Conservation (phyloP, 1,140 invertebrate species). For the Eupeodes corollae region DNA sequence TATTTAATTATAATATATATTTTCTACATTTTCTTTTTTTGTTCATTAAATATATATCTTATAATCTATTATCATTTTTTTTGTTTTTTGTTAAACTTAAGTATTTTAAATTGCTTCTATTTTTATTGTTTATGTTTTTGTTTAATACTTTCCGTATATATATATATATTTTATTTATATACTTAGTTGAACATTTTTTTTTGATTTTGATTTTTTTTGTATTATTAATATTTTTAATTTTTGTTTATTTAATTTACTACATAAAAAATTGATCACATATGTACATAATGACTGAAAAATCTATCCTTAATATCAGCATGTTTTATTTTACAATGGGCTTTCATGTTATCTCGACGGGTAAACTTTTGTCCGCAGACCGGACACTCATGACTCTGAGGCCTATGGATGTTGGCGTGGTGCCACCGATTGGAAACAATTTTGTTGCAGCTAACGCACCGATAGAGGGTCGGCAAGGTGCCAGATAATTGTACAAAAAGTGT, state of each 20-base stretch:
- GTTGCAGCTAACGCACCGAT: slow-evolving; percentile 44
- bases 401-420: slow-evolving; percentile 58
- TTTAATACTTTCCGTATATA: no score
- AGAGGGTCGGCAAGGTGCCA: slow-evolving; percentile 33
- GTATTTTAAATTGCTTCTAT: no score
- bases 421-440: slow-evolving; percentile 61
- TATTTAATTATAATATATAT: no score
- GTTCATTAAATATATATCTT: no score
- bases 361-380: slow-evolving; percentile 54
- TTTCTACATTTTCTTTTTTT: no score
- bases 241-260: slow-evolving; percentile 24
- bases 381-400: slow-evolving; percentile 56
- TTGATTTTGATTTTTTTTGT: no score
- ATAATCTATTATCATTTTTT: no score
- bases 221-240: background rate
- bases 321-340: slow-evolving; percentile 56
- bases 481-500: slow-evolving; percentile 34
- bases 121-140: no score
- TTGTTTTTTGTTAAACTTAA: no score
- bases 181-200: no score
- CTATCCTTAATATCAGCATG: slow-evolving; percentile 44
- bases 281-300: slow-evolving; percentile 39
- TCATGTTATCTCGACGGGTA: slow-evolving; percentile 58
- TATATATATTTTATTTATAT: no score
- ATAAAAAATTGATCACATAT: slow-evolving; percentile 41